Conservation (phyloP, 2,888 invertebrate species). For the Abrostola triplasia region DNA sequence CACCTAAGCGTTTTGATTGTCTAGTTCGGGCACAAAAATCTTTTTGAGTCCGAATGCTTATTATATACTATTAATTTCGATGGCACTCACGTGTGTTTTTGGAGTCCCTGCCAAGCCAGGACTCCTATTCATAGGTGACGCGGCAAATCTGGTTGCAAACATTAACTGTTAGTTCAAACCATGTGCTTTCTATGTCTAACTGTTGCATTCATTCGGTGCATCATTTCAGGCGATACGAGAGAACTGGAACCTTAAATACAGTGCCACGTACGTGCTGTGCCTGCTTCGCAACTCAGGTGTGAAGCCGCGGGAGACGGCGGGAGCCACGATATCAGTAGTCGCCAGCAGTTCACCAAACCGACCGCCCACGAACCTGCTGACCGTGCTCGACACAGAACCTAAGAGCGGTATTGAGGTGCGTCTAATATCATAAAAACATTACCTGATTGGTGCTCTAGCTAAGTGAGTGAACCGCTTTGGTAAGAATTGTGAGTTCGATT, state of each 20-base stretch:
- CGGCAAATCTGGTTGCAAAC: too few relatives aligned
- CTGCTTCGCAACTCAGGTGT: conserved; percentile 91
- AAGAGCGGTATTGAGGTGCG: conserved; percentile 77
- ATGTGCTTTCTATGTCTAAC: background rate
- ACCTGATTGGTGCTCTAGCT: background rate
- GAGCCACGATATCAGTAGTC: conserved; percentile 78
- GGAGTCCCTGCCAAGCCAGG: too few relatives aligned
- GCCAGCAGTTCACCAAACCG: conserved; percentile 64
- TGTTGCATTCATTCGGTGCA: background rate
- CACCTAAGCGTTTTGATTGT: too few relatives aligned
- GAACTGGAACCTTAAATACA: conserved; percentile 97
- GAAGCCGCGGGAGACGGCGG: conserved; percentile 82
- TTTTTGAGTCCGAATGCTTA: too few relatives aligned
- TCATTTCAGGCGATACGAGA: conserved; percentile 93
- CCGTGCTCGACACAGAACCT: conserved; percentile 78
- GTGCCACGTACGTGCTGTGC: conserved; percentile 96
- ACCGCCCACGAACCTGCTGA: conserved; percentile 78
- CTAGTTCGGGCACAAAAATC: too few relatives aligned
- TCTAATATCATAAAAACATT: background rate
- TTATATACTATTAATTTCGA: too few relatives aligned
- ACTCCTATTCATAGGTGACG: too few relatives aligned
- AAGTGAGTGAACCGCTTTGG: background rate
- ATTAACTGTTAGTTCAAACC: too few relatives aligned
- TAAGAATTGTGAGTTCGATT: too few relatives aligned
- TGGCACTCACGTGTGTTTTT: too few relatives aligned